Base-by-base conservation (phyloP, 2,797 vertebrate genomes). In the Cuniculus paca region DNA sequence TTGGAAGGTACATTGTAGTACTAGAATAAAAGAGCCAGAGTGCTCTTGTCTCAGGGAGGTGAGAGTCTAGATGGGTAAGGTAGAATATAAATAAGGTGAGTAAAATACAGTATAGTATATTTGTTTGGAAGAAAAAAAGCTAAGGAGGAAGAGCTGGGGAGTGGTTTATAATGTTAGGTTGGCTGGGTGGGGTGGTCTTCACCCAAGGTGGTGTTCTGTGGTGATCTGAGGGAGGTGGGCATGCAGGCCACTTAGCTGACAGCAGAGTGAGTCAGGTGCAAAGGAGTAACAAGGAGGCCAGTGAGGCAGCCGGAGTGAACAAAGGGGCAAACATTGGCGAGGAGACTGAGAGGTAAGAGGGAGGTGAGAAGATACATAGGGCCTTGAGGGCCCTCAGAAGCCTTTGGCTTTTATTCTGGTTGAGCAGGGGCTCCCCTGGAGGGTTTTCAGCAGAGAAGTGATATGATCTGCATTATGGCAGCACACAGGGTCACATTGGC, bases 21-120 rank as follows among this genome's bases (percentile, higher is more conserved):
- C 75, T 56, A 86, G 82, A 95, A 72, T 34, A 84, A 80, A 91
- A 89, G 20, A 86, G 39, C 50, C 48, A 56, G 50, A 68, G 81
- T 81, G 85, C 52, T 54, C 78, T 88, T 65, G 61, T 91, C 34
- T 93, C 52, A 61, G 20, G 77, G 60, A 95, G 75, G n/a, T 91
- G 82, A 54, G 36, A 83, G 81, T 79, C 75, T 91, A 61, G 85
- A 74, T 63, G 34, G 45, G 9, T n/a, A 56, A 85, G 48, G 45
- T 36, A 88, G 74, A 88, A 61, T 88, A 52, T 61, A 80, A 87
- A 84, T 6, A 79, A 91, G 77, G 42, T 65, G 60, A 63, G 68
- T 72, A 81, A 91, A 54, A 26, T 28, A 60, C 34, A 72, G 50
- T 63, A 52, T 24, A 75, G 56, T 63, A 2, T 80, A 54, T 77